Evolutionary conservation across 2,113 vertebrate species (phyloP).

Genomic region (Epinephelus fuscoguttatus): DNA sequence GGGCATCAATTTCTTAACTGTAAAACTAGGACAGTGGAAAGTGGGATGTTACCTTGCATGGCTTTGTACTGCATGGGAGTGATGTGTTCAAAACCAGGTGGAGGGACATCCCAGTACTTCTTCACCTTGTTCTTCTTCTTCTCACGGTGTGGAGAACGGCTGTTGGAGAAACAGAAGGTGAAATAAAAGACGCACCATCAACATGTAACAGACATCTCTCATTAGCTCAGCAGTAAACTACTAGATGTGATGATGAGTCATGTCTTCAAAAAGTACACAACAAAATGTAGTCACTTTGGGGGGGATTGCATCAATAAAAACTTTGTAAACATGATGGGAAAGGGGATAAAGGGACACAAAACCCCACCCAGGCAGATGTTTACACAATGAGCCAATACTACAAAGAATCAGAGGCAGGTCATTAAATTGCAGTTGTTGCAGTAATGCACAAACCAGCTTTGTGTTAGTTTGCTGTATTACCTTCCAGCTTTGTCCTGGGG

Average conservation of each 20-base stretch:
- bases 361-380: slow-evolving; percentile 31
- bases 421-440: slow-evolving; percentile 60
- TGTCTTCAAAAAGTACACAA: slow-evolving; percentile 25
- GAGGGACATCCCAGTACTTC: slow-evolving; percentile 95
- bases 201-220: background rate
- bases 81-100: slow-evolving; percentile 93
- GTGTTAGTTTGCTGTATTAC: slow-evolving; percentile 82
- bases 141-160: slow-evolving; percentile 91
- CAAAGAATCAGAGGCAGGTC: slow-evolving; percentile 43
- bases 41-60: slow-evolving; percentile 89
- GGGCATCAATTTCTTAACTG: background rate
- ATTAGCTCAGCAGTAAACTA: slow-evolving; percentile 30
- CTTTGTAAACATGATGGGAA: background rate
- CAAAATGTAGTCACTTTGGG: background rate
- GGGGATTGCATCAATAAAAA: slow-evolving; percentile 14
- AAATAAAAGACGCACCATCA: background rate
- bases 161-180: slow-evolving; percentile 62
- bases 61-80: slow-evolving; percentile 97
- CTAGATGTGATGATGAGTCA: slow-evolving; percentile 1
- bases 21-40: background rate
- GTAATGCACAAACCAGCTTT: slow-evolving; percentile 67
- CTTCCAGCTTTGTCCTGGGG: slow-evolving; percentile 84
- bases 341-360: slow-evolving; percentile 28
- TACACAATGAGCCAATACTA: slow-evolving; percentile 31
- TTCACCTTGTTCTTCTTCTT: slow-evolving; percentile 93